Percentiles rank a stretch among this genome's conserved stretches.
phyloP scores from a whole-genome alignment of 2,797 vertebrate genomes.

The Tamandua tetradactyla region DNA sequence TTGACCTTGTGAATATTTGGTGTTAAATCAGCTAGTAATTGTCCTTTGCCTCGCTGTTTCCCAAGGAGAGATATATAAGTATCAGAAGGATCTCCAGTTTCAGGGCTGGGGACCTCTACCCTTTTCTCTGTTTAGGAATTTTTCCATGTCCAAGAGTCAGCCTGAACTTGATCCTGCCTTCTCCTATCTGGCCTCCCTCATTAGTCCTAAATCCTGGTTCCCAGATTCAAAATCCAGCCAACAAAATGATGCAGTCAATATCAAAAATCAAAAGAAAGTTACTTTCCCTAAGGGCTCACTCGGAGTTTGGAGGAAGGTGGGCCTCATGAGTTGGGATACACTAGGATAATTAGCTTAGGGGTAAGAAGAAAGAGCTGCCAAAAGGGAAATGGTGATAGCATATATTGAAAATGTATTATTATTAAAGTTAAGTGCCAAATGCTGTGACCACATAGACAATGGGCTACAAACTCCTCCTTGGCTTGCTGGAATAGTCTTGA shows the following conservation, averaged over 20 bases:
- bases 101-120: not conserved
- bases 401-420: not conserved
- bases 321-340: not conserved
- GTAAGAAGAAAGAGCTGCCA: not conserved
- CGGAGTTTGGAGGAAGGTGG: not conserved
- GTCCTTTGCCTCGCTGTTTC: not conserved
- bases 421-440: not conserved
- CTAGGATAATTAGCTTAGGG: not conserved
- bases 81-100: not conserved
- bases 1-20: not conserved
- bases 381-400: too few relatives aligned
- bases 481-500: not conserved
- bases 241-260: not conserved
- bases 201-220: not conserved
- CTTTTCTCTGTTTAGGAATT: not conserved
- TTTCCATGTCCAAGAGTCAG: not conserved
- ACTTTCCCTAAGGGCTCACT: not conserved
- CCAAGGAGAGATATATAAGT: not conserved
- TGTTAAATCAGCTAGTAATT: conserved; percentile 2
- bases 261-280: not conserved
- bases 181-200: not conserved
- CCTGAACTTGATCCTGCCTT: not conserved
- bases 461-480: not conserved
- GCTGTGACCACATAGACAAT: not conserved
- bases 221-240: not conserved